phyloP scores from a whole-genome alignment of 2,888 invertebrate genomes.

The Troilus luridus region DNA sequence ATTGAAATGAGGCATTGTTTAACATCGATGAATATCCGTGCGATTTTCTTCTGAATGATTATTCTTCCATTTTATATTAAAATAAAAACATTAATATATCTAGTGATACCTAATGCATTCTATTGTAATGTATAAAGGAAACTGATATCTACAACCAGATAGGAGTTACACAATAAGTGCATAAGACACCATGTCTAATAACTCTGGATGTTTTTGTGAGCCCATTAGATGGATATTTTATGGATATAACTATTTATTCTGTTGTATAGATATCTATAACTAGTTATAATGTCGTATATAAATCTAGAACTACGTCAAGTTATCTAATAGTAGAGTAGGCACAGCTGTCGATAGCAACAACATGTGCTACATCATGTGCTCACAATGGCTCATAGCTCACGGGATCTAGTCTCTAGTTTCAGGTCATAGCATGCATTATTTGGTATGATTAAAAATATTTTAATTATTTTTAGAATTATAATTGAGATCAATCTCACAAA shows the following conservation, averaged over 20 bases:
- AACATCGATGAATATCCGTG: no score
- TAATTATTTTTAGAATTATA: no score
- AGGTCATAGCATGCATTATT: no score
- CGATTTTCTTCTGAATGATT: neutral
- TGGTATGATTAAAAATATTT: no score
- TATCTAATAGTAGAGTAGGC: neutral
- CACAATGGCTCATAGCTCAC: neutral
- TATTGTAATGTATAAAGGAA: neutral
- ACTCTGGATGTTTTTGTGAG: neutral
- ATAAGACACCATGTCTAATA: neutral
- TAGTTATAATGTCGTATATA: neutral
- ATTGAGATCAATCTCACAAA: no score
- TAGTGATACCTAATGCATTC: neutral
- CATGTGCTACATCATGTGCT: slow-evolving; percentile 18
- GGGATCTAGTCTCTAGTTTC: neutral
- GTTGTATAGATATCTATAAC: neutral
- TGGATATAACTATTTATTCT: no score
- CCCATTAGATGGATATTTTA: neutral
- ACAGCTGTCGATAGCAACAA: neutral
- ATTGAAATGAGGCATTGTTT: no score
- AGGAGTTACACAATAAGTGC: slow-evolving; percentile 13
- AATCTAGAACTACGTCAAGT: neutral
- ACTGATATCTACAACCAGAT: neutral
- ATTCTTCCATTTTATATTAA: neutral
- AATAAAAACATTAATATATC: neutral